These are phyloP conservation scores for Himalopsyche tibetana DNA, from an alignment of 2,888 invertebrate genomes.

Conservation along the genomic window DNA sequence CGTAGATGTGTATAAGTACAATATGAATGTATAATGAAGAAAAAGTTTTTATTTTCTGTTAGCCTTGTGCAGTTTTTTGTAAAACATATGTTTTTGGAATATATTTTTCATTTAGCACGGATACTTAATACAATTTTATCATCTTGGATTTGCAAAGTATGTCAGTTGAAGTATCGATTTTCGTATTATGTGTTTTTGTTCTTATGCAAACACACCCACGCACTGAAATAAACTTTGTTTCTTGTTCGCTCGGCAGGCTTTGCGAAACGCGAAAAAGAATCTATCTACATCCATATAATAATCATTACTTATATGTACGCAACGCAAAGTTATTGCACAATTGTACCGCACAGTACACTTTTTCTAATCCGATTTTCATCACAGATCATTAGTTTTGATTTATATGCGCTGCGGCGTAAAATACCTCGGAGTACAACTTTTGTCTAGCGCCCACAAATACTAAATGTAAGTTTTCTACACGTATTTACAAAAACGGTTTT, in stretches of 20 bases:
- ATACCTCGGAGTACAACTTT: too few species aligned
- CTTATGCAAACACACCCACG: slow-evolving; percentile 16
- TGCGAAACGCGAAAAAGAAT: neutral
- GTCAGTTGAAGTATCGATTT: neutral
- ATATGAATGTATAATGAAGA: too few species aligned
- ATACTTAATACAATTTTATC: neutral
- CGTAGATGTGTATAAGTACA: too few species aligned
- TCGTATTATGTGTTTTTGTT: slow-evolving; percentile 18
- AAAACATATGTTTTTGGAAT: neutral
- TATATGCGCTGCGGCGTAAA: neutral
- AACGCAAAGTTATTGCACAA: neutral
- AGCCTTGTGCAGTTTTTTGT: too few species aligned
- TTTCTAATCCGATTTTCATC: slow-evolving; percentile 34
- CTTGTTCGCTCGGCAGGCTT: neutral
- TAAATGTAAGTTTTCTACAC: too few species aligned
- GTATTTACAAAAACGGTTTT: too few species aligned
- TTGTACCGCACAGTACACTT: neutral
- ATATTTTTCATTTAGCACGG: neutral
- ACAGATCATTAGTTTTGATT: neutral
- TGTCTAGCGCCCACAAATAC: too few species aligned
- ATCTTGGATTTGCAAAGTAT: neutral
- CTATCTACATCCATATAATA: neutral
- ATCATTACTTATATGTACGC: neutral
- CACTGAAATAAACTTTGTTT: neutral
- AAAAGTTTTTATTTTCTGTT: too few species aligned